Percentiles rank a stretch among this genome's conserved stretches.
These are phyloP conservation scores for Sebastes iracundus DNA, from an alignment of 2,797 vertebrate species.

Conservation along the genomic window DNA sequence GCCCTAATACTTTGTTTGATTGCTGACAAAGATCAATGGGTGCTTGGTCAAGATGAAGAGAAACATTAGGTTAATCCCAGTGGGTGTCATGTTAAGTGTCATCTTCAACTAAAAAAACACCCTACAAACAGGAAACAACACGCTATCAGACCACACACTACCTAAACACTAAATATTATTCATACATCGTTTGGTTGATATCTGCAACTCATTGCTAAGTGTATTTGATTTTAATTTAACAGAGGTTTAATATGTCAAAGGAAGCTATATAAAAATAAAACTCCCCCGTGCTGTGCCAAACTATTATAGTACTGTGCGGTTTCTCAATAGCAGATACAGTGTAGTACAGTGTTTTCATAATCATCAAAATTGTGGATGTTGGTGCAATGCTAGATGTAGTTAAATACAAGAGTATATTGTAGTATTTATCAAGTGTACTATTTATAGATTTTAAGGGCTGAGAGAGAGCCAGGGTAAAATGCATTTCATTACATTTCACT, in stretches of 20 bases:
- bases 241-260: neutral
- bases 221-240: neutral
- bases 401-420: neutral
- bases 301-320: neutral
- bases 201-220: constrained; percentile 16
- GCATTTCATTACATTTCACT: too few relatives aligned
- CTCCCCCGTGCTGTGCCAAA: neutral
- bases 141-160: neutral
- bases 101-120: neutral
- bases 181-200: constrained; percentile 26
- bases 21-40: neutral
- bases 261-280: neutral
- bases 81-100: neutral
- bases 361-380: neutral
- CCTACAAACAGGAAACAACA: too few relatives aligned
- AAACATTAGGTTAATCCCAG: neutral
- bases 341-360: neutral
- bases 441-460: too few relatives aligned
- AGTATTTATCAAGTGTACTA: too few relatives aligned
- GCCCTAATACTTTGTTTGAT: neutral
- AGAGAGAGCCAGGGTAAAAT: too few relatives aligned
- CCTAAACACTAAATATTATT: constrained; percentile 2
- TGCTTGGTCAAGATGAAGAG: neutral
- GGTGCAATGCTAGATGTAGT: neutral
- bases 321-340: neutral